Percentiles rank a stretch among this genome's conserved stretches.
phyloP scores from a whole-genome alignment of 1,140 invertebrate genomes.

The Nilaparvata lugens region DNA sequence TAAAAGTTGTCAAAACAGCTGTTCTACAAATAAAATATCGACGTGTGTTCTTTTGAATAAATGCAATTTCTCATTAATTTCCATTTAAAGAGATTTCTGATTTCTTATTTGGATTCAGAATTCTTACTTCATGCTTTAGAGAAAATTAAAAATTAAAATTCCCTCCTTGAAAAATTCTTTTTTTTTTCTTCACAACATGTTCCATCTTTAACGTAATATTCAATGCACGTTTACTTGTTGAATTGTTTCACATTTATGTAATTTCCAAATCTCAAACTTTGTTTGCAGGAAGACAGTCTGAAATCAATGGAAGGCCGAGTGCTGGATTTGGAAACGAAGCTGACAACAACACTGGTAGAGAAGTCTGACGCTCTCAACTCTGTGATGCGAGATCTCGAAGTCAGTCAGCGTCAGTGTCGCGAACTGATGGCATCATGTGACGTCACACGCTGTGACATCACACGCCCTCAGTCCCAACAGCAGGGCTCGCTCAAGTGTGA shows the following conservation, averaged over 20 bases:
- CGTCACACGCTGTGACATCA: constrained; percentile 32
- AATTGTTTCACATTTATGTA: constrained; percentile 1
- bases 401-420: constrained; percentile 35
- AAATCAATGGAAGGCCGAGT: constrained; percentile 29
- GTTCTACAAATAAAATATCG: too few relatives aligned
- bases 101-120: too few relatives aligned
- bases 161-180: too few relatives aligned
- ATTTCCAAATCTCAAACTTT: too few relatives aligned
- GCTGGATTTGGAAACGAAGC: constrained; percentile 32
- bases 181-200: too few relatives aligned
- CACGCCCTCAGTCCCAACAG: constrained; percentile 31
- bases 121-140: too few relatives aligned
- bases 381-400: constrained; percentile 32
- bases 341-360: constrained; percentile 31
- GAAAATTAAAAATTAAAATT: too few relatives aligned
- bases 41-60: too few relatives aligned
- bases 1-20: too few relatives aligned
- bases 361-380: constrained; percentile 35
- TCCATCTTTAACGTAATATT: too few relatives aligned
- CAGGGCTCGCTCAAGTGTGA: constrained; percentile 25
- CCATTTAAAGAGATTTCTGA: too few relatives aligned
- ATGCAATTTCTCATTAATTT: too few relatives aligned
- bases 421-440: constrained; percentile 35
- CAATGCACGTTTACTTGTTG: not conserved
- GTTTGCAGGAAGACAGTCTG: constrained; percentile 23